A percentile compares a stretch with the other conserved stretches of the same genome.
phyloP scores from a whole-genome alignment of 2,797 vertebrate species.

The Clarias pachynema region DNA sequence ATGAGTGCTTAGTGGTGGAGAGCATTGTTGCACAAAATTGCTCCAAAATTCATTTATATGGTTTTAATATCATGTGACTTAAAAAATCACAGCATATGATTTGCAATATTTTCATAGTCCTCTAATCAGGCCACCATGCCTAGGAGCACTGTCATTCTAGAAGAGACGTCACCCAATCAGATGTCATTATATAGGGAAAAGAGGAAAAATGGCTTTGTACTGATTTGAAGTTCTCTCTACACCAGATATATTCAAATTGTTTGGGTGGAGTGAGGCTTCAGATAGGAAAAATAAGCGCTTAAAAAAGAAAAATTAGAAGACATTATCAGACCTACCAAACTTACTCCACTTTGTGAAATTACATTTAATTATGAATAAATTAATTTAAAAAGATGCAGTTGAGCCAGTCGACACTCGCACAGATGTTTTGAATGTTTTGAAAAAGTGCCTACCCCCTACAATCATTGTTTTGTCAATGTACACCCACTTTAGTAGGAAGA shows the following conservation, averaged over 20 bases:
- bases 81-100: background rate
- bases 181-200: background rate
- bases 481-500: background rate
- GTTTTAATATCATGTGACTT: background rate
- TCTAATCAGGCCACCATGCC: background rate
- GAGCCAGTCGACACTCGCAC: background rate
- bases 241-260: background rate
- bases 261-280: background rate
- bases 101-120: background rate
- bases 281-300: background rate
- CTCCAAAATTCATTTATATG: background rate
- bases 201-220: background rate
- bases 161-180: background rate
- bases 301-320: no score
- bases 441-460: no score
- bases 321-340: no score
- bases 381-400: background rate
- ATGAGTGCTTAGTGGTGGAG: background rate
- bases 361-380: no score
- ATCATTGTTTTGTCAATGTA: background rate
- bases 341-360: no score
- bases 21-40: background rate
- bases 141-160: background rate
- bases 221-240: background rate
- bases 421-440: no score